Percentiles rank a stretch among this genome's conserved stretches.
Evolutionary conservation across 1,140 invertebrate genomes (phyloP).

Genomic region (Cephus cinctus): DNA sequence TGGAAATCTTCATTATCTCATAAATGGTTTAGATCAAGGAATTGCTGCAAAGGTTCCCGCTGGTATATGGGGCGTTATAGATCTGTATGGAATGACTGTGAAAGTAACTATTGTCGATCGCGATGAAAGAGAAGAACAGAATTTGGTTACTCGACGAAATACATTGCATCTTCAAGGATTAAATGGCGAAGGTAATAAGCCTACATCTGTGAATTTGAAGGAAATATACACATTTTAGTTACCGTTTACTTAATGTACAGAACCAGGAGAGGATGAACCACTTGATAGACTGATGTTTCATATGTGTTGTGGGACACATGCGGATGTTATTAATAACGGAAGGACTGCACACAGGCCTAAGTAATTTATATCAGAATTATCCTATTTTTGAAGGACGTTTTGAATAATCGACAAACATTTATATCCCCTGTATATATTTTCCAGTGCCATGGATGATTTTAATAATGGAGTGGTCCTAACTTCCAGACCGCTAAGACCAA

Average conservation of each 20-base stretch:
- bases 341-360: constrained; percentile 89
- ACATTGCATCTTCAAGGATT: constrained; percentile 57
- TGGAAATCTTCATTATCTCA: constrained; percentile 88
- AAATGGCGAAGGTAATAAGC: constrained; percentile 35
- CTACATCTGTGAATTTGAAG: background rate
- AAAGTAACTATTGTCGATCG: constrained; percentile 85
- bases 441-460: constrained; percentile 89
- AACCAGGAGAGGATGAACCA: constrained; percentile 52
- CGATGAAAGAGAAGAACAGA: constrained; percentile 77
- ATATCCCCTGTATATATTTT: constrained; percentile 41
- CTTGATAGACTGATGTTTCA: constrained; percentile 81
- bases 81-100: constrained; percentile 95
- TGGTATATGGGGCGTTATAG: constrained; percentile 88
- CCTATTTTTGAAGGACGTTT: background rate
- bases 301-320: constrained; percentile 85
- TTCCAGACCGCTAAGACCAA: constrained; percentile 74
- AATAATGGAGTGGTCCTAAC: constrained; percentile 96
- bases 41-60: constrained; percentile 78
- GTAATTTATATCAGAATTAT: constrained; percentile 59
- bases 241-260: constrained; percentile 23
- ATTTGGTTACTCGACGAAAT: constrained; percentile 70
- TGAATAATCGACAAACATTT: constrained; percentile 5
- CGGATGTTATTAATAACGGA: constrained; percentile 86
- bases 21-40: constrained; percentile 92
- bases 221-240: background rate